Conservation (phyloP, 2,888 invertebrate genomes). For the Hydropsyche betteni region DNA sequence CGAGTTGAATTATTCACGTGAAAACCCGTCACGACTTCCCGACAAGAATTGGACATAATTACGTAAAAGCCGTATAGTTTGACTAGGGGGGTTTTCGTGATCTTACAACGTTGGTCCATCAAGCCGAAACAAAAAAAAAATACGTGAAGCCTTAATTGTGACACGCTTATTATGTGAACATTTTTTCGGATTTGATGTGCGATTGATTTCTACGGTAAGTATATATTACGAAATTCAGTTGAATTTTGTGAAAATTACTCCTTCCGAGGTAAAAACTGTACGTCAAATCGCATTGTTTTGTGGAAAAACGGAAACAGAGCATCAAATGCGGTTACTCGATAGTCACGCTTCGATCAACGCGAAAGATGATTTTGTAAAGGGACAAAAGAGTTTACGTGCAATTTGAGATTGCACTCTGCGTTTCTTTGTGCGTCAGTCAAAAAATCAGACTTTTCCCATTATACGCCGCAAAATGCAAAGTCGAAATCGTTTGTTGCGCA, state of each 20-base stretch:
- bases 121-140: conserved; percentile 9
- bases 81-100: conserved; percentile 11
- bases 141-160: conserved; percentile 3
- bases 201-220: not conserved
- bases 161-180: not conserved
- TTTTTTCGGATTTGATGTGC: not conserved
- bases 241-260: conserved; percentile 16
- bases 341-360: conserved; percentile 10
- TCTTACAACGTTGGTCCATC: conserved; percentile 2
- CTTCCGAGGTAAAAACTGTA: not conserved
- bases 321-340: conserved; percentile 19
- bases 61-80: not conserved
- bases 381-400: conserved; percentile 2
- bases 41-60: conserved; percentile 5
- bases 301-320: conserved; percentile 8
- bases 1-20: conserved; percentile 23
- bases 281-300: conserved; percentile 10
- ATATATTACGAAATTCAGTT: not conserved
- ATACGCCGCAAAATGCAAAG: too few species aligned
- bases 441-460: too few species aligned
- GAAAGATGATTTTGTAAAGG: conserved; percentile 17
- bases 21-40: conserved; percentile 20
- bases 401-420: conserved; percentile 9
- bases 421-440: too few species aligned
- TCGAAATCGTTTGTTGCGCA: too few species aligned